Conservation (phyloP, 1,140 invertebrate species). For the Apis laboriosa region DNA sequence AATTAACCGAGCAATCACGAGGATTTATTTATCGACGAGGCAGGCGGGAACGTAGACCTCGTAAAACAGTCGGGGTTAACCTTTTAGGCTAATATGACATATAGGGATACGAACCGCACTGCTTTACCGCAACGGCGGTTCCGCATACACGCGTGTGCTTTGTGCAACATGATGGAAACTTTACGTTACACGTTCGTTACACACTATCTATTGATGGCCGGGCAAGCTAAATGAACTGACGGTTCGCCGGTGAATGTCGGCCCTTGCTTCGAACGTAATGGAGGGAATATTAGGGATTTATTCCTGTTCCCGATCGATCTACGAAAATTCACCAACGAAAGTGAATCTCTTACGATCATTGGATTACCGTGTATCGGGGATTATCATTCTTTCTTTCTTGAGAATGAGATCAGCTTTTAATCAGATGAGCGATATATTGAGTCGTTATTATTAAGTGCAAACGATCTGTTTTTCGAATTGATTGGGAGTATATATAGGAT, state of each 20-base stretch:
- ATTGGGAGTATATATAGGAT: too few species aligned
- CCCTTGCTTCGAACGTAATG: constrained; percentile 18
- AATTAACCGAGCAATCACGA: constrained; percentile 31
- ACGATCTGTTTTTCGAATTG: too few species aligned
- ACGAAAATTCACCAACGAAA: neutral
- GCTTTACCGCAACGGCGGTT: constrained; percentile 54
- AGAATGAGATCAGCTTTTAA: too few species aligned
- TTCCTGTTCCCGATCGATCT: constrained; percentile 4
- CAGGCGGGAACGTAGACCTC: constrained; percentile 18
- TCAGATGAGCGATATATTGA: too few species aligned
- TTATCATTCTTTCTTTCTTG: too few species aligned
- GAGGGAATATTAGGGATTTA: constrained; percentile 39
- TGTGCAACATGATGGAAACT: constrained; percentile 55
- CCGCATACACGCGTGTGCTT: constrained; percentile 44
- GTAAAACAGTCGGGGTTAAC: constrained; percentile 51
- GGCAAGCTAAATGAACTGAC: constrained; percentile 49
- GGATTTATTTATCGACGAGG: constrained; percentile 35
- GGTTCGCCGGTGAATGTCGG: constrained; percentile 34
- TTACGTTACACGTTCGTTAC: constrained; percentile 56
- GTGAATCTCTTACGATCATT: neutral
- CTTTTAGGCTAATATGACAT: constrained; percentile 52
- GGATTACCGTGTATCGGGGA: neutral
- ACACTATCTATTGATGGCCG: constrained; percentile 47
- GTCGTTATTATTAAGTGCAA: too few species aligned
- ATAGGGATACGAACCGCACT: constrained; percentile 51